Evolutionary conservation across 2,797 vertebrate genomes (phyloP), one percentile per base, ranked within the genome.

Genomic region (Tragopan temminckii): DNA sequence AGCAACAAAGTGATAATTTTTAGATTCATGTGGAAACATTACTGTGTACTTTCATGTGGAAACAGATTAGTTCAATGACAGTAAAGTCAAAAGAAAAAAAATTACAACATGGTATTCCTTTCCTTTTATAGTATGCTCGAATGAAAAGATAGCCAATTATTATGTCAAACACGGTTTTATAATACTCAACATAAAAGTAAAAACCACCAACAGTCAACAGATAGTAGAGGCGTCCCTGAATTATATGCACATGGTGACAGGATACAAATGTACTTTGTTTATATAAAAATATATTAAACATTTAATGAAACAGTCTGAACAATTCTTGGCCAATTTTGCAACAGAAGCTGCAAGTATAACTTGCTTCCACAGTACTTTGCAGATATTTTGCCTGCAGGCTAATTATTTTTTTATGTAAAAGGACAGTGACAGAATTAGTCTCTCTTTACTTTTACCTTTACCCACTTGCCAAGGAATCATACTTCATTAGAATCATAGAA

Each of bases 211-310:
- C 59, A 72, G 42, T 23, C 40, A 91, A 63, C 66, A 29, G 52
- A 67, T 5, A 72, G 59, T 24, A 80, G 50, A 80, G 33, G 38
- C 48, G 43, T 75, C 68, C 53, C 79, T 85, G 63, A 94, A 92
- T 69, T 67, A 68, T 80, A 88, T 25, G 67, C 40, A 78, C 31
- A 38, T 8, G 36, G 29, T 83, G 40, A 89, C 20, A 85, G 61
- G 33, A 78, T 76, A 63, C 25, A 75, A 62, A 33, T 40, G 38
- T 53, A 87, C 20, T 38, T 58, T 12, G 7, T 69, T 90, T 80
- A 63, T 94, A 90, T 67, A 95, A 97, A 96, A 96, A 95, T 93
- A 95, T 79, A 94, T 45, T 85, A 59, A 89, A 52, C 20, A 20
- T 69, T 83, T 88, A 85, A 75, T 89, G 36, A 90, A 64, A 24